Conservation (phyloP, 2,113 vertebrate species). For the Prinia subflava region DNA sequence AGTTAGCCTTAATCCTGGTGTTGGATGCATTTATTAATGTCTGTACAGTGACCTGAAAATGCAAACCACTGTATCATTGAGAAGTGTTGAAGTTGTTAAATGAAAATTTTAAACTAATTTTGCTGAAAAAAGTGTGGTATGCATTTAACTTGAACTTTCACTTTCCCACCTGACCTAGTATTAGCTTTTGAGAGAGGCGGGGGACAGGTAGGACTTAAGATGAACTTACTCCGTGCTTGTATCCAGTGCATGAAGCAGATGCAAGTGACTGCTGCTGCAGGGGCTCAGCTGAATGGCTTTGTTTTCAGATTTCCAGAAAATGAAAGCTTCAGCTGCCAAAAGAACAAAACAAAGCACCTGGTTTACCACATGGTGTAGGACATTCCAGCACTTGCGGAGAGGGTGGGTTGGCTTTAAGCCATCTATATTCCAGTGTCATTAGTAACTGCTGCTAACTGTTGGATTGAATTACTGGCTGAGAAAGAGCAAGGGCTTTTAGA, state of each 20-base stretch:
- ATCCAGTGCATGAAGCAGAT: background rate
- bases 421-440: conserved; percentile 7
- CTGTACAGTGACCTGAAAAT: background rate
- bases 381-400: conserved; percentile 39
- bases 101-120: background rate
- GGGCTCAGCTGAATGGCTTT: background rate
- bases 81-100: background rate
- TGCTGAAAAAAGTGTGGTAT: background rate
- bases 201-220: background rate
- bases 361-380: conserved; percentile 53
- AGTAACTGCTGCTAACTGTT: conserved; percentile 30
- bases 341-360: conserved; percentile 61
- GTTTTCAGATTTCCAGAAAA: conserved; percentile 38
- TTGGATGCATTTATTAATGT: background rate
- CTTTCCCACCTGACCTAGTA: background rate
- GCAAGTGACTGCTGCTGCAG: background rate
- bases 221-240: fast-evolving
- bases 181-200: background rate
- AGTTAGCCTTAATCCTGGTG: conserved; percentile 5
- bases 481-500: conserved; percentile 57
- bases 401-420: conserved; percentile 33
- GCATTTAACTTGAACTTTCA: background rate
- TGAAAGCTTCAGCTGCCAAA: conserved; percentile 51
- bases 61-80: background rate
- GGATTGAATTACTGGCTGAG: conserved; percentile 53